Conservation (phyloP, 2,113 vertebrate species). For the Notothenia coriiceps region DNA sequence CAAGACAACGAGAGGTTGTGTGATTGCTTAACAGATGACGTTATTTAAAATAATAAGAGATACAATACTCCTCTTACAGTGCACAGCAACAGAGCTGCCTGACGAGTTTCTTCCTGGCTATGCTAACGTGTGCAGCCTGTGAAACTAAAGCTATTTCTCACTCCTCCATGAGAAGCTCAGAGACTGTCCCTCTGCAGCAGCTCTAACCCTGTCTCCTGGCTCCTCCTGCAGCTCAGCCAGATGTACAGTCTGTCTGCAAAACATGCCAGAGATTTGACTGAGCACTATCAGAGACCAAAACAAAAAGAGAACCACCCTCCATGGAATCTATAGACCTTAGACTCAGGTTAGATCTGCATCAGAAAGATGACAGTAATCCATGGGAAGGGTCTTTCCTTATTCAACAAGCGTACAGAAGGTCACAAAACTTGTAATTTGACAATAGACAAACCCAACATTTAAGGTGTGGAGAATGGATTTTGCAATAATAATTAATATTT, state of each 20-base stretch:
- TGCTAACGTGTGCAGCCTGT: neutral
- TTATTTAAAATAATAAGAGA: neutral
- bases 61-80: neutral
- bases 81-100: neutral
- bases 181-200: no score
- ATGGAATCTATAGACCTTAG: no score
- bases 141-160: no score
- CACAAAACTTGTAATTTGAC: neutral
- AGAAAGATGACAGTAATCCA: neutral
- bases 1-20: neutral
- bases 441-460: neutral
- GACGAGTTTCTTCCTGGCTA: neutral
- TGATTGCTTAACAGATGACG: neutral
- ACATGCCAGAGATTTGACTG: neutral
- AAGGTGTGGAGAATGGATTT: neutral
- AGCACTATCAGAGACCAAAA: neutral
- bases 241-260: neutral
- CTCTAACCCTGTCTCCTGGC: no score
- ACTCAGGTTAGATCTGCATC: no score
- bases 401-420: neutral
- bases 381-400: neutral
- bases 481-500: neutral
- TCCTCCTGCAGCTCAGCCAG: neutral
- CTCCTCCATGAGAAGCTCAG: neutral
- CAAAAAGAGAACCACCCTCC: no score